phyloP scores from a whole-genome alignment of 2,888 invertebrate species.

The Acheta domesticus region DNA sequence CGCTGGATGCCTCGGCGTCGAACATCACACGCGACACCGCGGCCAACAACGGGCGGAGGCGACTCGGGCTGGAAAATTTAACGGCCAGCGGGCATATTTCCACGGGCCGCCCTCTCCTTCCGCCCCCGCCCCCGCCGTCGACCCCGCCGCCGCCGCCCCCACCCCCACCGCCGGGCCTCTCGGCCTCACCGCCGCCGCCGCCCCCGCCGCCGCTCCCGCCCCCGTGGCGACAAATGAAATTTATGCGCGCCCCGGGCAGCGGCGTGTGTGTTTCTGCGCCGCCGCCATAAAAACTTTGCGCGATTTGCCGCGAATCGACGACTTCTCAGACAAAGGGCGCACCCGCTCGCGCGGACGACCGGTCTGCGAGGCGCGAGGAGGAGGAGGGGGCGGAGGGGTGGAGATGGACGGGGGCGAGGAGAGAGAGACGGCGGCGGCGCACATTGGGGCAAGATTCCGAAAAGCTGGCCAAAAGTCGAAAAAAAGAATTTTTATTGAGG shows the following conservation, averaged over 20 bases:
- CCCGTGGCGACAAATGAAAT: neutral
- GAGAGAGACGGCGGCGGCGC: too few species aligned
- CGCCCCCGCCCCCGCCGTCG: neutral
- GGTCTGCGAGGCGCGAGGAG: neutral
- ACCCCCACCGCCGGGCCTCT: too few species aligned
- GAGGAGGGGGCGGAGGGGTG: neutral
- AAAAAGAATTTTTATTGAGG: too few species aligned
- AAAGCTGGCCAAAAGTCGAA: too few species aligned
- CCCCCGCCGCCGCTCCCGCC: neutral
- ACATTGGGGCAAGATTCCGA: too few species aligned
- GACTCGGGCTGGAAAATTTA: neutral
- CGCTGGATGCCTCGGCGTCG: too few species aligned
- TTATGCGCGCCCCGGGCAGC: neutral
- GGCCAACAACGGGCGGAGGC: neutral
- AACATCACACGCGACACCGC: too few species aligned
- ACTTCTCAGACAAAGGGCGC: conserved; percentile 4
- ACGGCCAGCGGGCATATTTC: neutral
- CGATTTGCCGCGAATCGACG: conserved; percentile 18
- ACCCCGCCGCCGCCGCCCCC: neutral
- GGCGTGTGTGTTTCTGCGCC: neutral
- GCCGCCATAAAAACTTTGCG: neutral
- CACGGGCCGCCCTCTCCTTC: neutral
- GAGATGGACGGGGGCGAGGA: too few species aligned
- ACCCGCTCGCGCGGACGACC: neutral
- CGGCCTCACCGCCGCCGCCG: too few species aligned